Evolutionary conservation across 1,140 invertebrate genomes (phyloP), one percentile per base, ranked within the genome.

Genomic region (Dufourea novaeangliae): DNA sequence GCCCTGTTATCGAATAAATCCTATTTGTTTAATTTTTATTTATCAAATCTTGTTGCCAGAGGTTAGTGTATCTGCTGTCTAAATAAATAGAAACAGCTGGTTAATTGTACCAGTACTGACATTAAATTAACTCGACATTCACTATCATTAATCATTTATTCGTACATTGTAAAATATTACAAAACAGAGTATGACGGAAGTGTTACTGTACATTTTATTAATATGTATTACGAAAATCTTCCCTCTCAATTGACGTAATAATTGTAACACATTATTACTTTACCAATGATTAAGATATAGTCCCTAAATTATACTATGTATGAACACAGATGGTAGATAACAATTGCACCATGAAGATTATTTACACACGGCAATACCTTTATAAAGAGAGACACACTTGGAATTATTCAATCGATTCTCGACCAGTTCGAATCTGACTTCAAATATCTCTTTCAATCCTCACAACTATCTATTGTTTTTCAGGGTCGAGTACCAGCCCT

Each of bases 321-420:
- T 32, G 61, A 74, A 66, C 46, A 74, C 62, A 56, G 11, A 54
- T 20, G 46, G 37, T 12, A 52, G 27, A 20, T 22, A 22, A 27
- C 29, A 7, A 6, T 61, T 37, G 32, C 57, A 61, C 1, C 59
- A 3, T 14, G 59, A 8, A 34, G 27, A 54, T 12, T 22, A 14
- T 2, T 4, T n/a, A 62, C 34, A 22, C 12, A 39, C 2, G 34
- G 57, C 34, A 39, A 39, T 22, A 37, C 8, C 22, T 12, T 22
- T 6, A 10, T n/a, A 0, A 61, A 22, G 17, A 7, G 29, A 37
- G 4, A 61, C 1, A 10, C 17, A 54, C 25, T 2, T 56, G 27
- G 6, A 22, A 41, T 61, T 14, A 12, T 22, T 39, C n/a, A 2
- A 22, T 8, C 4, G 12, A 37, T 37, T 22, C 34, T 37, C 11